Evolutionary conservation across 2,888 invertebrate genomes (phyloP), one percentile per base, ranked within the genome.

Genomic region (Polietes domitor): DNA sequence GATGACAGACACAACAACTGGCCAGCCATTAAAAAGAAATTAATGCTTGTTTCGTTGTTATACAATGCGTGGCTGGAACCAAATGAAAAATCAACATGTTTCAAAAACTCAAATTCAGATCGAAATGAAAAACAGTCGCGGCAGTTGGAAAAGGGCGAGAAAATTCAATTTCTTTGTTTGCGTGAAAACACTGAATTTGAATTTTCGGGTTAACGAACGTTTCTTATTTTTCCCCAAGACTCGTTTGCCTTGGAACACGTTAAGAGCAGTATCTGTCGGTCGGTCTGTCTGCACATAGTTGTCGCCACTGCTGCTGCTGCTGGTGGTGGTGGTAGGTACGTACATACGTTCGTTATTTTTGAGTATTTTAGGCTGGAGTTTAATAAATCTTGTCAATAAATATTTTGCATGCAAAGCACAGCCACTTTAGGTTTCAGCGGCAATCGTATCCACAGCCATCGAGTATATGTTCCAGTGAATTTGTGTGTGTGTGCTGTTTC

Each of bases 241-340:
- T 89, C 85, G 90, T 91, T 91, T 90, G 90, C 90, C 90, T 91
- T 90, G 90, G 90, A 87, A 87, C 87, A 87, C 87, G 88, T 87
- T 86, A 55, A 82, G n/a, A n/a, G 83, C 37, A 53, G 24, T 80
- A 32, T 80, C 12, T 73, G 53, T 75, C 70, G 53, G 43, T 24
- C 21, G 15, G 37, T 12, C 28, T 32, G 43, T 71, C 61, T 77
- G 50, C 58, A 17, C 68, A 73, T 71, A 74, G 68, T 3, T 65
- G 73, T 68, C 78, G 77, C 26, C 70, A 61, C 72, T 32, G 61
- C 43, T 79, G 50, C 28, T 70, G 74, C 17, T 74, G 63, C 21
- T 63, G 72, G 28, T 73, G 73, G 19, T 80, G 55, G 70, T 47
- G 32, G 32, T 75, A 63, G 15, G 50, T 50, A 50, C 12, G 58